phyloP scores from a whole-genome alignment of 2,888 invertebrate genomes.

The Tinea semifulvella region DNA sequence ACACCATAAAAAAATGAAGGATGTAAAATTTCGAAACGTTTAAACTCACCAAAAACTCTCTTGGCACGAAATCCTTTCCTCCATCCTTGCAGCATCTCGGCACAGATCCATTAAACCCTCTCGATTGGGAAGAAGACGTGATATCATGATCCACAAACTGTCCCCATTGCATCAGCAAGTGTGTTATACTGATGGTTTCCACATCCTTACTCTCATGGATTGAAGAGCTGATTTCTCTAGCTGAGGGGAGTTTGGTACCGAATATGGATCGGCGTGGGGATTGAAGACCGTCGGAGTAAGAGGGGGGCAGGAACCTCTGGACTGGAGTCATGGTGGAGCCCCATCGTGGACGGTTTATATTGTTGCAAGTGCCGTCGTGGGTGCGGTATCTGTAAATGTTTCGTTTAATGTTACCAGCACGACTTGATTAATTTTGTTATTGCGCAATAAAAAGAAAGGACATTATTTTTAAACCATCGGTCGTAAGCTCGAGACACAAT shows the following conservation, averaged over 20 bases:
- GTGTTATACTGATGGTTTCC: conserved; percentile 74
- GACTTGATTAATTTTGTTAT: no score
- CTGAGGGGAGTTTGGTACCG: conserved; percentile 74
- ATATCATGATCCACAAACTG: conserved; percentile 91
- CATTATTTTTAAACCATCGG: no score
- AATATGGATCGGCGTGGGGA: conserved; percentile 67
- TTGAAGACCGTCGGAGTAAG: conserved; percentile 80
- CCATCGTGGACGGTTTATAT: conserved; percentile 77
- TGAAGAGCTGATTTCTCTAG: conserved; percentile 76
- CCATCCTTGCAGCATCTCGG: conserved; percentile 78
- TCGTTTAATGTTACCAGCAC: no score
- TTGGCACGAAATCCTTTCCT: conserved; percentile 67
- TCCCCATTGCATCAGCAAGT: conserved; percentile 91
- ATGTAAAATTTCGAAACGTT: no score
- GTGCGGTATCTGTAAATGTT: conserved; percentile 72
- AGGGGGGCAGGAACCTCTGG: conserved; percentile 81
- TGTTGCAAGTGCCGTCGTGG: conserved; percentile 91
- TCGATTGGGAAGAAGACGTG: conserved; percentile 79
- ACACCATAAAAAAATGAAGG: no score
- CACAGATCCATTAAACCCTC: conserved; percentile 80
- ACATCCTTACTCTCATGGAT: conserved; percentile 69
- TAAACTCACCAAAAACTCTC: conserved; percentile 67
- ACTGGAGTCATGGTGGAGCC: conserved; percentile 86
- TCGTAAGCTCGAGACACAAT: no score
- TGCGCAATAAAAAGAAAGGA: no score